Evolutionary conservation across 2,888 invertebrate species (phyloP).

Genomic region (Tuta absoluta): DNA sequence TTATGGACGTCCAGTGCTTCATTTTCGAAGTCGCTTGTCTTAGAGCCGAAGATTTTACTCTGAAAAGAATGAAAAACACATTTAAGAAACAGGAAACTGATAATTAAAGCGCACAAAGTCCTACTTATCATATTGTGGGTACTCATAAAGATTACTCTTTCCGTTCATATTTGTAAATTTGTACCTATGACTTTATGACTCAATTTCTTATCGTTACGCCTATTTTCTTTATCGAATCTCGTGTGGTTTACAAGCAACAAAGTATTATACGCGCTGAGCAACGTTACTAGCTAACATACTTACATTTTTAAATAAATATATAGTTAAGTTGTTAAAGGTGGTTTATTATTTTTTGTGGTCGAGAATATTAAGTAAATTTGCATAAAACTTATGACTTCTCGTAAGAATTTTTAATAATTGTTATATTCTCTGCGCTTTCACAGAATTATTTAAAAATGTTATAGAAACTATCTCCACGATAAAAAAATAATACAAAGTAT

Average conservation of each 20-base stretch:
- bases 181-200: not conserved
- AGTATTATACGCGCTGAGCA: not conserved
- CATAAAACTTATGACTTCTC: too few relatives aligned
- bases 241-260: not conserved
- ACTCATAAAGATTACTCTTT: not conserved
- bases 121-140: not conserved
- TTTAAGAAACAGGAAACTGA: not conserved
- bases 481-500: too few relatives aligned
- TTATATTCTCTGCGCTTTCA: too few relatives aligned
- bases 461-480: too few relatives aligned
- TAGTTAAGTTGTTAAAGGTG: too few relatives aligned
- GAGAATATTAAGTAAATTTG: too few relatives aligned
- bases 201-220: constrained; percentile 14
- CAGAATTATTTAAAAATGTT: too few relatives aligned
- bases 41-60: constrained; percentile 70
- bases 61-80: constrained; percentile 49
- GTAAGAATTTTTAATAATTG: too few relatives aligned
- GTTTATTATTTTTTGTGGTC: too few relatives aligned
- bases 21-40: constrained; percentile 66
- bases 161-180: not conserved
- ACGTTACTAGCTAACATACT: too few relatives aligned
- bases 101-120: too few relatives aligned
- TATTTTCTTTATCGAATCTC: constrained; percentile 6
- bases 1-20: constrained; percentile 72
- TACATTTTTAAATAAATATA: too few relatives aligned